These are phyloP conservation scores for Hirtodrosophila cameraria DNA, from an alignment of 2,888 invertebrate species.

Conservation along the genomic window DNA sequence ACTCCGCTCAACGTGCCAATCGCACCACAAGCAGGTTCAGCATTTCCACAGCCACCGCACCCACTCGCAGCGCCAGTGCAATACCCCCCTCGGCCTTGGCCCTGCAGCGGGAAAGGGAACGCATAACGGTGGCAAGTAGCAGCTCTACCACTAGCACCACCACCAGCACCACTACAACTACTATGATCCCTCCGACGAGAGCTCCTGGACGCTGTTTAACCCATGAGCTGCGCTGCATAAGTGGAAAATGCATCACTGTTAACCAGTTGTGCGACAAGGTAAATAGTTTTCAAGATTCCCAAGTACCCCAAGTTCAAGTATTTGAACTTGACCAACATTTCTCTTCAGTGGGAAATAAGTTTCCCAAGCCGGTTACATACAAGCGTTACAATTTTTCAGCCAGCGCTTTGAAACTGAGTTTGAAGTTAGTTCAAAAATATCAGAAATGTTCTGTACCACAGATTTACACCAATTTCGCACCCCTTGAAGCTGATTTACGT, in stretches of 20 bases:
- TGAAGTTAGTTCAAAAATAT: too few relatives aligned
- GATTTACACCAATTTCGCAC: too few relatives aligned
- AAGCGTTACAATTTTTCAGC: too few relatives aligned
- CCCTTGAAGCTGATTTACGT: too few relatives aligned
- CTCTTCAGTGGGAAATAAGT: too few relatives aligned
- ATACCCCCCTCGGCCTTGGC: constrained; percentile 59
- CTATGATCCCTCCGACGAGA: constrained; percentile 31
- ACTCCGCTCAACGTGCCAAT: constrained; percentile 75
- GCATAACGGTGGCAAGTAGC: constrained; percentile 12
- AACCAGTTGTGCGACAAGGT: constrained; percentile 87
- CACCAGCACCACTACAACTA: constrained; percentile 6
- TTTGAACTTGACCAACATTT: too few relatives aligned
- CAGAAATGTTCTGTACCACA: too few relatives aligned
- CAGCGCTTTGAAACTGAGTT: too few relatives aligned
- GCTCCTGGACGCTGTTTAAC: constrained; percentile 70
- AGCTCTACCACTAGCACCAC: neutral
- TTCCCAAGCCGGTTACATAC: too few relatives aligned
- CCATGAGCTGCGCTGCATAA: constrained; percentile 87
- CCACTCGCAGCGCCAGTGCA: constrained; percentile 67
- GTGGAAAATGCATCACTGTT: constrained; percentile 87
- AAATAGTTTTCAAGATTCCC: too few relatives aligned
- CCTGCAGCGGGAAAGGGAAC: constrained; percentile 56
- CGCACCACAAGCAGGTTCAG: constrained; percentile 63
- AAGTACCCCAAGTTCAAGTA: too few relatives aligned
- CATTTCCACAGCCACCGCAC: constrained; percentile 62